Percentiles rank a stretch among this genome's conserved stretches.
These are phyloP conservation scores for Odontothrips loti DNA, from an alignment of 2,888 invertebrate genomes.

Conservation along the genomic window DNA sequence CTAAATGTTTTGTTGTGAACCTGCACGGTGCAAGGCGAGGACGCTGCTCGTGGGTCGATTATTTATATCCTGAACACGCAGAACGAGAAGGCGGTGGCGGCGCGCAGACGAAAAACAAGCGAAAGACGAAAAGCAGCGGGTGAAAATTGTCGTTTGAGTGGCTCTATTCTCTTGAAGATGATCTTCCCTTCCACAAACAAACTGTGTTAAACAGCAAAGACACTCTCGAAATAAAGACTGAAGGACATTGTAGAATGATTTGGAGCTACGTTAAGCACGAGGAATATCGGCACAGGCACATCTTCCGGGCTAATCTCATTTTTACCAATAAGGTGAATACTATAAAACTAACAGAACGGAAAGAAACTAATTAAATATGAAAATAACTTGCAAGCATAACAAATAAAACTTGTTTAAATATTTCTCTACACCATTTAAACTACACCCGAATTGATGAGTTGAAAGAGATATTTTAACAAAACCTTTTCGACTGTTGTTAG, in stretches of 20 bases:
- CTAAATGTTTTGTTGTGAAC: not conserved
- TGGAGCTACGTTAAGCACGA: not conserved
- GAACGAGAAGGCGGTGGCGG: not conserved
- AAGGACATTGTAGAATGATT: not conserved
- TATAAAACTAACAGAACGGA: no score
- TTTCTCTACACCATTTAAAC: no score
- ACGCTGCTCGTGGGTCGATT: conserved; percentile 25
- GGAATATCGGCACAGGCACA: not conserved
- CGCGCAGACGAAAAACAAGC: conserved; percentile 2
- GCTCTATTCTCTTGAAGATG: not conserved
- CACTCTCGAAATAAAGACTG: not conserved
- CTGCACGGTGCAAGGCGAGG: not conserved
- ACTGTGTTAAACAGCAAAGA: not conserved
- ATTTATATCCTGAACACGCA: not conserved
- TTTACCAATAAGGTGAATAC: no score
- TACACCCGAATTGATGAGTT: no score
- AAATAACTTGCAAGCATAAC: no score
- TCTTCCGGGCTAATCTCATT: not conserved
- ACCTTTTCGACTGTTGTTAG: no score
- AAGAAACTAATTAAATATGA: no score
- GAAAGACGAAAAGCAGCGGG: not conserved
- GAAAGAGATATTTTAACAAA: no score
- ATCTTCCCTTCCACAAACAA: no score
- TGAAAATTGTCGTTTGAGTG: not conserved
- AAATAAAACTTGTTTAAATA: no score